Conservation (phyloP, 1,140 invertebrate genomes). For the Pararge aegeria region DNA sequence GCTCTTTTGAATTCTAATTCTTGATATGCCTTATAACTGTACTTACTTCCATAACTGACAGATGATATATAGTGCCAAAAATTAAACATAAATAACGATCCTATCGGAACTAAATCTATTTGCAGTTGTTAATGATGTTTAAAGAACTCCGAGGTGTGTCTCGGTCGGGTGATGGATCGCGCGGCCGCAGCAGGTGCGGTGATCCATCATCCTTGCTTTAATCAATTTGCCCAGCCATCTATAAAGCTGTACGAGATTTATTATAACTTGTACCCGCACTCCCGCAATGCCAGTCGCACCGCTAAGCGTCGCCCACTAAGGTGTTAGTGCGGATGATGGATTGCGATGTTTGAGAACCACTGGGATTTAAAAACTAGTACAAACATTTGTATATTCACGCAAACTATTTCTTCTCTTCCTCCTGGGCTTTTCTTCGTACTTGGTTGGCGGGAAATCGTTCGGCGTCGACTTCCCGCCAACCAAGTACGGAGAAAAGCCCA, state of each 20-base stretch:
- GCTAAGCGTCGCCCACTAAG: constrained; percentile 19
- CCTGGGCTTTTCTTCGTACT: too few relatives aligned
- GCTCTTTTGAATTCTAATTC: too few relatives aligned
- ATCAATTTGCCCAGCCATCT: constrained; percentile 56
- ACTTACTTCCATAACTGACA: too few relatives aligned
- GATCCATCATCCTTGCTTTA: constrained; percentile 59
- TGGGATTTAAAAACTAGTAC: neutral
- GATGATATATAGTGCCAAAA: too few relatives aligned
- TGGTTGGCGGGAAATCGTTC: too few relatives aligned
- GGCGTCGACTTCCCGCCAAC: too few relatives aligned
- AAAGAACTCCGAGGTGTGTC: constrained; percentile 15
- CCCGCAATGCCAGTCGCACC: constrained; percentile 5
- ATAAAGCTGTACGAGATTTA: constrained; percentile 41
- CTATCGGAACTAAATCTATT: constrained; percentile 17
- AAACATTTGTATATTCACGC: neutral
- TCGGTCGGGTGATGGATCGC: constrained; percentile 42
- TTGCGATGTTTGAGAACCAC: constrained; percentile 5
- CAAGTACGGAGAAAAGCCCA: too few relatives aligned
- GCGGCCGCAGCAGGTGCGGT: constrained; percentile 44
- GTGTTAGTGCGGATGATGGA: constrained; percentile 27
- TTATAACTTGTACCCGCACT: constrained; percentile 21
- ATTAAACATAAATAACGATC: too few relatives aligned
- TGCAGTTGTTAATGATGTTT: constrained; percentile 21
- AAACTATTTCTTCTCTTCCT: too few relatives aligned
- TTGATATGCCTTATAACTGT: too few relatives aligned